Evolutionary conservation across 2,888 invertebrate species (phyloP), one percentile per base, ranked within the genome.

Genomic region (Epirrhoe tristata): DNA sequence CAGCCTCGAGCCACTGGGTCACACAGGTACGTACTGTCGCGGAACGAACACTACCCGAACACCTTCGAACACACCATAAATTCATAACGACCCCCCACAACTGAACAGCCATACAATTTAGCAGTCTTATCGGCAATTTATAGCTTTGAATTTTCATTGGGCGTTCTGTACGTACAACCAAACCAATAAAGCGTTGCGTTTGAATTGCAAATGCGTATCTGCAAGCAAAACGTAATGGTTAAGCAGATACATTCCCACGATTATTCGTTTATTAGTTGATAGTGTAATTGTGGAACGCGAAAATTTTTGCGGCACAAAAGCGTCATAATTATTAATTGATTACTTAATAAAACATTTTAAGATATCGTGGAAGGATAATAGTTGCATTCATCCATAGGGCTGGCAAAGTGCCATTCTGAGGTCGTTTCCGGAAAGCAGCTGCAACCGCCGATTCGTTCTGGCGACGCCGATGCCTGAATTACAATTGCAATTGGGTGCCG

Each of bases 341-440:
- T 50, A 60, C 53, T 36, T 32, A 46, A 34, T 54, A 60, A 57
- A 56, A 53, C 46, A 46, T 54, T 65, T 53, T 43, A 14, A 36
- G 73, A 74, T 10, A 78, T 78, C 82, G 67, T 80, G 73, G 78
- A 82, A 84, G 84, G 82, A 84, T 82, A 81, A 83, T 81, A 80
- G 79, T 79, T 82, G 79, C 79, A 81, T 82, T 84, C 78, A 81
- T 82, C 84, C 81, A 86, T 85, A 84, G 71, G 76, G 81, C 90
- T 91, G 91, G 91, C 91, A 84, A 76, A 71, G 77, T 87, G 91
- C 90, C 91, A 91, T 85, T 83, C 77, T 67, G 77, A 84, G 84
- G 87, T 85, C 82, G 83, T 87, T 90, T 89, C 89, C 89, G 87
- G 83, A 84, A 87, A 88, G 79, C 83, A 84, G 81, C 84, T 82